Evolutionary conservation across 2,113 vertebrate species (phyloP), one percentile per base, ranked within the genome.

Genomic region (Cichladusa arquata): DNA sequence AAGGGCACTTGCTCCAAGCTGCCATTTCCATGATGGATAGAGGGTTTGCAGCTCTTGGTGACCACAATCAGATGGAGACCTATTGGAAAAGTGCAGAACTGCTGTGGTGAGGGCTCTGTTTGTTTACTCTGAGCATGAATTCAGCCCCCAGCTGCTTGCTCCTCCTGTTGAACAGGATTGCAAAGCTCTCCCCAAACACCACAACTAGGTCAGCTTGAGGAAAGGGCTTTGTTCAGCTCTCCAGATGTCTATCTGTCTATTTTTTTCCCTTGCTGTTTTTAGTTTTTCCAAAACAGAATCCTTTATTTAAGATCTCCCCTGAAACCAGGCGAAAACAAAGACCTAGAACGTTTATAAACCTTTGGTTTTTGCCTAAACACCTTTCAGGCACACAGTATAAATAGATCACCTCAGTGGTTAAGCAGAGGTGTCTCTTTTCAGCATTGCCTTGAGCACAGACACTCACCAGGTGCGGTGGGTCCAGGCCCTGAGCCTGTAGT

Each of bases 141-240:
- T 64, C 69, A 86, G 57, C 61, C 61, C 51, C 61, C 3, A 33
- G 71, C n/a, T 84, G 86, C 90, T 71, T 5, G 92, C 38, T 96
- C 65, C 88, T 94, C 93, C 80, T 71, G 82, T 19, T 54, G 82
- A 76, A 28, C 88, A 90, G 80, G 93, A 88, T 72, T 36, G 47
- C 44, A 69, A 1, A 20, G 60, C 64, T 67, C 85, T 90, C 71
- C 64, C 38, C 90, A 92, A 84, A 62, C 72, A 29, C 58, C 19
- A 2, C 31, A 92, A 95, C 54, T 92, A 25, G 92, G 86, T 86
- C 92, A 95, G 53, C 81, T 77, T 6, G 31, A 86, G 77, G 65
- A 95, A 48, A 89, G 25, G 48, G 51, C 88, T 81, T 90, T 65
- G 42, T 56, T 93, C 92, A 84, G 25, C 64, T 13, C 70, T 69